Evolutionary conservation across 1,140 invertebrate species (phyloP), one percentile per base, ranked within the genome.

Genomic region (Eriocheir sinensis): DNA sequence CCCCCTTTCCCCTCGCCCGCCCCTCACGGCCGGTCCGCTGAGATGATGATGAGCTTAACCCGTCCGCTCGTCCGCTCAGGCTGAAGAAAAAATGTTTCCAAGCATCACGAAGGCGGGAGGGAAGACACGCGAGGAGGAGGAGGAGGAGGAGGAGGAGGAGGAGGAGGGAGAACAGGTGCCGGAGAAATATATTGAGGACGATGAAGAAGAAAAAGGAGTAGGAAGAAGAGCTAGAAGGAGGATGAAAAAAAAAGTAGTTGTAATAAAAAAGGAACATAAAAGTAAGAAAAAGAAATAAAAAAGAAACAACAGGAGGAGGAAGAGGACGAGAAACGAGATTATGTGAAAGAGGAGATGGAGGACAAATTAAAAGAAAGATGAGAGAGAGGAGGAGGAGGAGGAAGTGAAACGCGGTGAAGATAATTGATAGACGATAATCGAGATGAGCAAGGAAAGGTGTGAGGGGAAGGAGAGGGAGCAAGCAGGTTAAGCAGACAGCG

Each of bases 1-100:
- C n/a, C n/a, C n/a, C n/a, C n/a, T n/a, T n/a, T n/a, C n/a, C n/a
- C n/a, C n/a, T n/a, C n/a, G n/a, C n/a, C n/a, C n/a, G n/a, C n/a
- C n/a, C n/a, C n/a, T n/a, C n/a, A n/a, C n/a, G n/a, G n/a, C n/a
- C n/a, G n/a, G n/a, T n/a, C n/a, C n/a, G n/a, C n/a, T n/a, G 34
- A 41, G 36, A 40, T 38, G 83, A 41, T 72, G 60, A 72, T 72
- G n/a, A 72, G n/a, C 60, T 72, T 72, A 72, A 72, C 60, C 60
- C 60, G n/a, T 72, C 21, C 60, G 21, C 60, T 8, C 60, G n/a
- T 72, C 21, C 60, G 21, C 60, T 8, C n/a, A 72, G n/a, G 60
- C 21, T 72, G 60, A 72, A n/a, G n/a, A 60, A 72, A 72, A 72
- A 72, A n/a, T n/a, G 60, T 72, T 72, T 72, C 21, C 60, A 72